Base-by-base conservation (phyloP, 2,797 vertebrate species). In the Alauda arvensis region DNA sequence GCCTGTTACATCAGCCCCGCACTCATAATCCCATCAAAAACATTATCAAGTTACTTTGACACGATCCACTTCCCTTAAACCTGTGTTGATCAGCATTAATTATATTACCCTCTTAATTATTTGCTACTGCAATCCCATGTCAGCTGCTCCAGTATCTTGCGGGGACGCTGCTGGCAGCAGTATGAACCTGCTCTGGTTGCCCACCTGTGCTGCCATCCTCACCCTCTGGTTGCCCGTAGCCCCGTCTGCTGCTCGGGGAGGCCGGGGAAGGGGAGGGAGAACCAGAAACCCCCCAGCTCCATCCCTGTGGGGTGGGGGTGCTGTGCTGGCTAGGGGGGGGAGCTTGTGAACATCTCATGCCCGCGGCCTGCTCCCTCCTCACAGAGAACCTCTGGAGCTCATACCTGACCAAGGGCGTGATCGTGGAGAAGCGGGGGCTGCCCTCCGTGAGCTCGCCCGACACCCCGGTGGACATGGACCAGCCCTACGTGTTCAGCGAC, bases 401-500 rank as follows among this genome's bases (percentile, higher is more conserved):
- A 21, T 99, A 99, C 93, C 96, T 99, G 94, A 97, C 98, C 33
- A 99, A 99, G 79, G 98, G 98, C 0, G 95, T 98, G 90, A 96
- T 98, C 28, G 96, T 99, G 67, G 98, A 98, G 93, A 98, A 96
- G 85, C 18, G 3, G 0, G 71, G 95, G 17, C 69, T 98, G 94
- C 48, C 93, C 5, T 98, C 98, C 0, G 91, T 89, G 40, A 95
- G 96, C 37, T 81, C 86, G 1, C 97, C 98, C 0, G 95, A 97
- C 17, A 62, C 97, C 2, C 87, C 97, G 0, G 4, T 98, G 16
- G 97, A 98, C 94, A 97, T 97, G 95, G 94, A 98, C 57, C 99
- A 99, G 93, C 98, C 98, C 49, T 99, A 99, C 4, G 98, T 99
- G 94, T 97, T 99, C 94, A 98, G 98, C 0, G 99, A 99, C 97